Percentiles rank a stretch among this genome's conserved stretches.
Conservation (phyloP, 2,797 vertebrate species). For the Microctenopoma steveboyesi region DNA sequence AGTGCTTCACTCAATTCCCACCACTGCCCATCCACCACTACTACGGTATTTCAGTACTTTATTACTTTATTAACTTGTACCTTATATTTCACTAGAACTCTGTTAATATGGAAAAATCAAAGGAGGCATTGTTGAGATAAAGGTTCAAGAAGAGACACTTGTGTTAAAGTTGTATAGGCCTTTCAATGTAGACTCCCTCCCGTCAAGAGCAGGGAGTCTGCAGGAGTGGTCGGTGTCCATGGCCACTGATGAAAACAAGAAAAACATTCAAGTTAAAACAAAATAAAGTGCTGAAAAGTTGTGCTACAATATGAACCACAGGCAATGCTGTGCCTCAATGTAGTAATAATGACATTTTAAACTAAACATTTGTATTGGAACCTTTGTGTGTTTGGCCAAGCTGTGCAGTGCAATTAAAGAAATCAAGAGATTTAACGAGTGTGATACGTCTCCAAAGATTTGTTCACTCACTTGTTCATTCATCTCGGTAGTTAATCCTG, state of each 20-base stretch:
- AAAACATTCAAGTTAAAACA: conserved; percentile 18
- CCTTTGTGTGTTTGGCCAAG: conserved; percentile 23
- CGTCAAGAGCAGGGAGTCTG: conserved; percentile 4
- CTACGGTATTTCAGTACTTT: conserved; percentile 45
- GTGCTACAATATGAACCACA: too few relatives aligned
- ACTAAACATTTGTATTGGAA: conserved; percentile 8
- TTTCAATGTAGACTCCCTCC: conserved; percentile 18
- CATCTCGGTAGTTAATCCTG: conserved; percentile 15
- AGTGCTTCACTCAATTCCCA: conserved; percentile 4
- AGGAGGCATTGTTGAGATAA: conserved; percentile 42
- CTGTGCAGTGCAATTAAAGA: conserved; percentile 44
- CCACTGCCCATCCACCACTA: conserved; percentile 5
- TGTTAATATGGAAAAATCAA: conserved; percentile 63
- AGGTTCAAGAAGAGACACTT: conserved; percentile 48
- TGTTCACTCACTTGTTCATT: conserved; percentile 25
- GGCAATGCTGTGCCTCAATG: not conserved
- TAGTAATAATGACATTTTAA: not conserved
- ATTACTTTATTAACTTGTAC: conserved; percentile 52
- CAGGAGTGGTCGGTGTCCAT: conserved; percentile 19
- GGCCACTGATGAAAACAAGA: conserved; percentile 26
- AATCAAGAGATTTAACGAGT: conserved; percentile 43
- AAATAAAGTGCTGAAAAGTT: conserved; percentile 20
- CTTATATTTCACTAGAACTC: conserved; percentile 22
- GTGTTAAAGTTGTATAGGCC: conserved; percentile 56
- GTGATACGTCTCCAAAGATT: conserved; percentile 42